These are phyloP conservation scores for Phallusia fumigata DNA, from an alignment of 23 tunicate species.

Conservation along the genomic window DNA sequence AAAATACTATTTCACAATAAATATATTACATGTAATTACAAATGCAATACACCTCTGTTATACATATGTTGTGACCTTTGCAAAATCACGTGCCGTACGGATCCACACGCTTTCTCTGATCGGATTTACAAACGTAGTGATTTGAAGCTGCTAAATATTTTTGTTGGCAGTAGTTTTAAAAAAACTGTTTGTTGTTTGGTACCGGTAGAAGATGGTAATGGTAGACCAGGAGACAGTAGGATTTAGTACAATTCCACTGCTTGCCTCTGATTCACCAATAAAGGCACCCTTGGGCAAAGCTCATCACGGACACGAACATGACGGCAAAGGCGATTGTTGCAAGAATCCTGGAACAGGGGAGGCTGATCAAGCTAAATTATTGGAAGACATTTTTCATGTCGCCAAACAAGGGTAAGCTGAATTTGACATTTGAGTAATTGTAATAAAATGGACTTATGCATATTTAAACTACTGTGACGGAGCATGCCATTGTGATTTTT, in stretches of 20 bases:
- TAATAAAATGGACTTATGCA: neutral
- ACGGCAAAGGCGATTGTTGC: slow-evolving; percentile 5
- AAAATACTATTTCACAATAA: no score
- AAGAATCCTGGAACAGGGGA: neutral
- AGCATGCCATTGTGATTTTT: no score
- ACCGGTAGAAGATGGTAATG: neutral
- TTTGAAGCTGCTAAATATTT: neutral
- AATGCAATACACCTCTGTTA: no score
- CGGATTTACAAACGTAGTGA: neutral
- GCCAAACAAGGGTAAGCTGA: slow-evolving; percentile 59
- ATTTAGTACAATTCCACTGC: neutral
- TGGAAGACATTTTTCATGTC: slow-evolving; percentile 80
- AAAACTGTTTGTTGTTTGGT: neutral
- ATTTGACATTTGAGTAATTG: neutral
- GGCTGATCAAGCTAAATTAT: neutral
- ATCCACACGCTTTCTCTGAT: neutral
- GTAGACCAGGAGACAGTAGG: neutral
- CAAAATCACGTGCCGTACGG: neutral
- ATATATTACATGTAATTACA: no score
- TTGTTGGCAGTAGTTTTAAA: neutral
- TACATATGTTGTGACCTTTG: no score
- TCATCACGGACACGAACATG: neutral
- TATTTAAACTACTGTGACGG: no score
- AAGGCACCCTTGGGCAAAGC: neutral
- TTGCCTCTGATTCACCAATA: neutral